phyloP scores from a whole-genome alignment of 2,113 vertebrate species.

The Anser cygnoides region DNA sequence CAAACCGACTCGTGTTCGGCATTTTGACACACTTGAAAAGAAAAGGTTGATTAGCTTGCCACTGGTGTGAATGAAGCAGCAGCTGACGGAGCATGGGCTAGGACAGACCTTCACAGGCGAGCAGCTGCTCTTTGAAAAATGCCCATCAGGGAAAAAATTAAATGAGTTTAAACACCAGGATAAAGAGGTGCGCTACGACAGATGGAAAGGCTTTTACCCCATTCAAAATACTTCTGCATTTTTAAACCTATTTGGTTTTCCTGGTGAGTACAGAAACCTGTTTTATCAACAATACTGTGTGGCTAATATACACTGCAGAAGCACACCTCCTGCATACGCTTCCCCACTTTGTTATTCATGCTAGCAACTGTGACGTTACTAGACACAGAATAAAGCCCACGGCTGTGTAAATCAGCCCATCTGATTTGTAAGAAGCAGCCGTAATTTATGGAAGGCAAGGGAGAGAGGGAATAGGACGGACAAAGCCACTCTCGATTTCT shows the following conservation, averaged over 20 bases:
- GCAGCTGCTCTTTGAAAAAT: conserved; percentile 38
- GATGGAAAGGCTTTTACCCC: conserved; percentile 28
- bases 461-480: background rate
- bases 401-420: background rate
- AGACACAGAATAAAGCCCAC: background rate
- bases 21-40: conserved; percentile 26
- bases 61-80: background rate
- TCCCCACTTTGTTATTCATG: background rate
- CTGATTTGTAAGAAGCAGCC: background rate
- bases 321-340: background rate
- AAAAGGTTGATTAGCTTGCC: conserved; percentile 44
- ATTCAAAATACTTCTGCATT: background rate
- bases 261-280: background rate
- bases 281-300: background rate
- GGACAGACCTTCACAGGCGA: background rate
- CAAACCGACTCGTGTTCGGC: conserved; percentile 5
- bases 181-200: conserved; percentile 21
- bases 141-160: background rate
- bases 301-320: background rate
- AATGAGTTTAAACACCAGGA: background rate
- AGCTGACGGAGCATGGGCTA: background rate
- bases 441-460: background rate
- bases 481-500: background rate
- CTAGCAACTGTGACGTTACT: background rate
- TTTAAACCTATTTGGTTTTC: background rate